Percentiles rank a stretch among this genome's conserved stretches.
phyloP scores from a whole-genome alignment of 1,140 invertebrate species.

The Formica selysi region DNA sequence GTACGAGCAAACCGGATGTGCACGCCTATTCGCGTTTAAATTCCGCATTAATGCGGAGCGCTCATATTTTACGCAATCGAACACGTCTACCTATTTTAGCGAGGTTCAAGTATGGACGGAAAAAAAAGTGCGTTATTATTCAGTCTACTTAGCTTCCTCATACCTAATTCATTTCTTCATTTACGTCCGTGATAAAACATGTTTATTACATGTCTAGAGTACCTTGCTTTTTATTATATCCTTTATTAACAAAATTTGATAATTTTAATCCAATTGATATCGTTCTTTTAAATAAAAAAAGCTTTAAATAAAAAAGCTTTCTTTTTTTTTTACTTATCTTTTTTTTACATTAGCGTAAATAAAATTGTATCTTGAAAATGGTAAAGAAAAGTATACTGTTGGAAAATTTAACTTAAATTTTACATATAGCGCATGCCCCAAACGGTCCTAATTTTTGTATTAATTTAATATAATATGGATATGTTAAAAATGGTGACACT shows the following conservation, averaged over 20 bases:
- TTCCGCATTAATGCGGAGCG: conserved; percentile 37
- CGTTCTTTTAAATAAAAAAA: neutral
- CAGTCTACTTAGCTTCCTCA: neutral
- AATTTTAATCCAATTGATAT: neutral
- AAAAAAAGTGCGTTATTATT: conserved; percentile 20
- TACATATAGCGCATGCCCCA: too few species aligned
- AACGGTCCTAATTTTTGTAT: too few species aligned
- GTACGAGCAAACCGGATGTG: conserved; percentile 43
- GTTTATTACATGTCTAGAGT: neutral
- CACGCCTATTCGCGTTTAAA: conserved; percentile 60
- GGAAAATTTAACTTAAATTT: too few species aligned
- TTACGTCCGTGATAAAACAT: neutral
- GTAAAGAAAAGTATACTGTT: too few species aligned
- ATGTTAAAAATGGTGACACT: too few species aligned
- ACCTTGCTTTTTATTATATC: neutral
- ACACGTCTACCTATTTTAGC: conserved; percentile 6
- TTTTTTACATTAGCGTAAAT: neutral
- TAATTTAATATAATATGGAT: too few species aligned
- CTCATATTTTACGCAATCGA: conserved; percentile 50
- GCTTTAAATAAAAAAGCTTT: neutral
- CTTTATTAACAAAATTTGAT: neutral
- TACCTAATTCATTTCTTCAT: neutral
- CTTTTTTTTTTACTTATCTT: neutral
- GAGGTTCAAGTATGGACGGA: neutral
- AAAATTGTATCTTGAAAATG: neutral